Percentiles rank a stretch among this genome's conserved stretches.
Evolutionary conservation across 1,140 invertebrate species (phyloP).

Genomic region (Muscidifurax raptorellus): DNA sequence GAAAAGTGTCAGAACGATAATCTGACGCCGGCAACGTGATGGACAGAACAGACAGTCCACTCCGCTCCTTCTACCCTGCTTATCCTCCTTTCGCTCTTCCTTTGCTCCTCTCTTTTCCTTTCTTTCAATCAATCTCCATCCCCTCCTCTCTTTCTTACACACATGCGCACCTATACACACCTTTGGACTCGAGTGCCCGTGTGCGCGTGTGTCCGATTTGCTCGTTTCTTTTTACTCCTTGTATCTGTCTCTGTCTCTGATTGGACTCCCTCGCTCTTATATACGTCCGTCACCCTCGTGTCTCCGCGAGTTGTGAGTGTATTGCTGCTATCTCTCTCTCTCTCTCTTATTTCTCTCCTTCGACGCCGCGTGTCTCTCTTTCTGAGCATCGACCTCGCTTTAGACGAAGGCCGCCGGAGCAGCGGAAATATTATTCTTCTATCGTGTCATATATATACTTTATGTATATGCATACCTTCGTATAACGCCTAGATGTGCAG

Average conservation of each 20-base stretch:
- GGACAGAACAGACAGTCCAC: constrained; percentile 75
- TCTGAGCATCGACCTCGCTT: constrained; percentile 56
- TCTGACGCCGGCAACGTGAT: constrained; percentile 75
- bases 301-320: not conserved
- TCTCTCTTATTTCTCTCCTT: constrained; percentile 47
- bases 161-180: not conserved
- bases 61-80: constrained; percentile 63
- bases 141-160: not conserved
- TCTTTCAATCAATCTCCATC: constrained; percentile 21
- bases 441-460: constrained; percentile 29
- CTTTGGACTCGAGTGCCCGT: not conserved
- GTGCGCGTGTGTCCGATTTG: not conserved
- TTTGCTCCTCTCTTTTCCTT: constrained; percentile 53
- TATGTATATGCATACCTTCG: constrained; percentile 44
- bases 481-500: too few species aligned
- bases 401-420: not conserved
- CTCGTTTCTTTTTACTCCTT: constrained; percentile 8
- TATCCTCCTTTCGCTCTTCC: constrained; percentile 56
- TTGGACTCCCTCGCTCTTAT: constrained; percentile 3
- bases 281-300: constrained; percentile 34
- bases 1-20: constrained; percentile 77
- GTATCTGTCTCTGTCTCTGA: not conserved
- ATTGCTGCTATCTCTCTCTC: constrained; percentile 16
- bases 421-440: constrained; percentile 39
- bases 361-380: constrained; percentile 52